These are phyloP conservation scores for Metaphire vulgaris DNA, from an alignment of 1,140 invertebrate species.

Conservation along the genomic window DNA sequence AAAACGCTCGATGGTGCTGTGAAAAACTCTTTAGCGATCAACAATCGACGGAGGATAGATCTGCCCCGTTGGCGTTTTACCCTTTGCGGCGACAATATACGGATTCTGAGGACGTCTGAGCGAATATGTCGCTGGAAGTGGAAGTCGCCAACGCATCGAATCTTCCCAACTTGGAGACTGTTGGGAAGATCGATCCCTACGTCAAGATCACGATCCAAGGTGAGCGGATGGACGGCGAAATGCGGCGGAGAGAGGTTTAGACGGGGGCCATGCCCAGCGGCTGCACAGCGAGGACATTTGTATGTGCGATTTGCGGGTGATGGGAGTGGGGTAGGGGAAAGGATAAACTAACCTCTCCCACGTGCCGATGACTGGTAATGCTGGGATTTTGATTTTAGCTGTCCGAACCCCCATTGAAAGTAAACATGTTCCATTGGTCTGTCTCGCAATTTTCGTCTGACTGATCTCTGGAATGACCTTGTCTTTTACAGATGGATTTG, in stretches of 20 bases:
- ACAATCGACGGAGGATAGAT: background rate
- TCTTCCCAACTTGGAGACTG: constrained; percentile 47
- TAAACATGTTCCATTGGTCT: too few species aligned
- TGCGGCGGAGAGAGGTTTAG: background rate
- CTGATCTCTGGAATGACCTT: too few species aligned
- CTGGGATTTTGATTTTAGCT: too few species aligned
- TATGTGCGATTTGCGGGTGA: too few species aligned
- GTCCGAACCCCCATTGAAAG: too few species aligned
- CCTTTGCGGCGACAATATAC: background rate
- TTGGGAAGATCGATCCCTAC: constrained; percentile 50
- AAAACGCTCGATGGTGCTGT: background rate
- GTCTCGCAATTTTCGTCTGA: too few species aligned
- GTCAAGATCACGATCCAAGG: constrained; percentile 45
- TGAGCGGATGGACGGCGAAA: constrained; percentile 30
- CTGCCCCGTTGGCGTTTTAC: background rate
- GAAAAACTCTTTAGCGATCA: background rate
- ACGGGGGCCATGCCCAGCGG: background rate
- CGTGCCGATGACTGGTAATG: too few species aligned
- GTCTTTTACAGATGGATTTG: too few species aligned
- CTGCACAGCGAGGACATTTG: too few species aligned
- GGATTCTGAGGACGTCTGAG: background rate
- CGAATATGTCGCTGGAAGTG: constrained; percentile 38
- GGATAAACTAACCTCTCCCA: too few species aligned
- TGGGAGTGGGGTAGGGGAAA: too few species aligned
- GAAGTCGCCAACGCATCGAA: constrained; percentile 41